A percentile compares a stretch with the other conserved stretches of the same genome.
Evolutionary conservation across 2,113 vertebrate species (phyloP).

Genomic region (Mohoua ochrocephala): DNA sequence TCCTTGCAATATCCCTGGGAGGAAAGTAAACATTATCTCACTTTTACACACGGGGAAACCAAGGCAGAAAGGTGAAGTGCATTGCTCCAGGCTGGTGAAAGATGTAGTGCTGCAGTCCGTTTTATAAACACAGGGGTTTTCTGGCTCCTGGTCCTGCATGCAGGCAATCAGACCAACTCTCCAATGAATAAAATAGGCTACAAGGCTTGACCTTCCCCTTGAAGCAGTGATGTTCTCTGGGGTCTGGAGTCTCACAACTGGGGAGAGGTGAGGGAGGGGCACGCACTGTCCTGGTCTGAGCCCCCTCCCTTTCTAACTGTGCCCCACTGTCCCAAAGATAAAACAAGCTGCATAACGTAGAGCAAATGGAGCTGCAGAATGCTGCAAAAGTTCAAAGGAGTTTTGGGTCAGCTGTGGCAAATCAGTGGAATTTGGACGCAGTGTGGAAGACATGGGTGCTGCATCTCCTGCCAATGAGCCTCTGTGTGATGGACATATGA

Average conservation of each 20-base stretch:
- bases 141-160: not conserved
- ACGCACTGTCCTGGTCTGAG: not conserved
- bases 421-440: not conserved
- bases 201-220: not conserved
- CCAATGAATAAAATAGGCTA: not conserved
- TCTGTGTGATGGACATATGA: not conserved
- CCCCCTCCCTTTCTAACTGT: not conserved
- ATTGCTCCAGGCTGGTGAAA: not conserved
- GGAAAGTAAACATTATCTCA: conserved; percentile 25
- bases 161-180: not conserved
- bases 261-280: not conserved
- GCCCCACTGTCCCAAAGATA: not conserved
- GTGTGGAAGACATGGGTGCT: not conserved
- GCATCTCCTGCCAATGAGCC: not conserved
- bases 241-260: not conserved
- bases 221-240: not conserved
- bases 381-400: not conserved
- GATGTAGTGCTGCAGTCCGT: not conserved
- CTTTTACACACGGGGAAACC: conserved; percentile 9
- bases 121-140: not conserved
- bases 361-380: not conserved
- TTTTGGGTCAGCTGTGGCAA: not conserved
- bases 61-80: conserved; percentile 35
- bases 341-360: not conserved
- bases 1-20: conserved; percentile 8